These are phyloP conservation scores for Drosophila anomalata DNA, from an alignment of 2,888 invertebrate genomes.

Conservation along the genomic window DNA sequence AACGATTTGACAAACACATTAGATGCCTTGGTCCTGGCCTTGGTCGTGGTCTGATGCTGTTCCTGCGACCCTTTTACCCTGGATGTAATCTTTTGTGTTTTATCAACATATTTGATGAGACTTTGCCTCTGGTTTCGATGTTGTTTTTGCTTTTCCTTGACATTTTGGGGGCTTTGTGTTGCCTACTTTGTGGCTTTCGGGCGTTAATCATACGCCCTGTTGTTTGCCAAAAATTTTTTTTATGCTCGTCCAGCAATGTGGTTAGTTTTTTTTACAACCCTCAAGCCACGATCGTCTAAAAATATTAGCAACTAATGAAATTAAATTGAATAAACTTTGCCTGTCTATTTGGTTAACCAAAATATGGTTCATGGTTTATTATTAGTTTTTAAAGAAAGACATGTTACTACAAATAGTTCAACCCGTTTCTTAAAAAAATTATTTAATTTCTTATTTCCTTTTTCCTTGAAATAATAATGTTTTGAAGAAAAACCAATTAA, in stretches of 20 bases:
- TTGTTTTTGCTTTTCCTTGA: constrained; percentile 27
- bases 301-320: constrained; percentile 26
- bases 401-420: background rate
- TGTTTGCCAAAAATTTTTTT: constrained; percentile 10
- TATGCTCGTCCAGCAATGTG: constrained; percentile 25
- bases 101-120: constrained; percentile 77
- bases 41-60: constrained; percentile 34
- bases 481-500: constrained; percentile 14
- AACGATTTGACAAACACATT: constrained; percentile 77
- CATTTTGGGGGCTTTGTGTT: constrained; percentile 54
- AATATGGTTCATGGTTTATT: background rate
- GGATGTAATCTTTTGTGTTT: constrained; percentile 72
- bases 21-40: constrained; percentile 49
- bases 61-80: constrained; percentile 36
- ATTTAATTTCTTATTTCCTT: too few relatives aligned
- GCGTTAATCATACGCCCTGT: constrained; percentile 72
- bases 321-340: constrained; percentile 13
- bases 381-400: background rate
- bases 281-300: background rate
- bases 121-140: constrained; percentile 40
- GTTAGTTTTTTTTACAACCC: constrained; percentile 38
- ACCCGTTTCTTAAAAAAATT: too few relatives aligned
- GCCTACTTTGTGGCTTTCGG: constrained; percentile 60
- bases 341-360: background rate
- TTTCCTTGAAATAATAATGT: background rate